Conservation (phyloP, 2,113 vertebrate genomes). For the Edolisoma coerulescens region DNA sequence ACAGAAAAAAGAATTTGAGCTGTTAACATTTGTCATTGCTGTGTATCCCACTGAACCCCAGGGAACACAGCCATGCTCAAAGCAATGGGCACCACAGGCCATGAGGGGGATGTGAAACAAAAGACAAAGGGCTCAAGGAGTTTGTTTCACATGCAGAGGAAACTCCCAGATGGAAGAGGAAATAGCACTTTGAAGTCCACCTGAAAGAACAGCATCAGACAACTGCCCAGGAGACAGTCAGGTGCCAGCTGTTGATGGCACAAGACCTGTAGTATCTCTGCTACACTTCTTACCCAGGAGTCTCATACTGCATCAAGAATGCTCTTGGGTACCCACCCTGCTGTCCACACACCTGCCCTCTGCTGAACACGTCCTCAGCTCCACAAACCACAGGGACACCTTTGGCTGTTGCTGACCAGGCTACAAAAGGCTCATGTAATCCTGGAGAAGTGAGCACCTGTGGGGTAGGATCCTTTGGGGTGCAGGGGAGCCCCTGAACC, state of each 20-base stretch:
- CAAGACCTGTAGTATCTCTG: background rate
- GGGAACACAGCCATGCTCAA: background rate
- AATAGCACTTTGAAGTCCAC: background rate
- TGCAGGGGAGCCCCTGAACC: background rate
- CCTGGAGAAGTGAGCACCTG: background rate
- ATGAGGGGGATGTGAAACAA: background rate
- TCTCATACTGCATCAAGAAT: background rate
- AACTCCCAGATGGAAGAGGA: background rate
- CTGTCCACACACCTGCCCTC: accelerated
- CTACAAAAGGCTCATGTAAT: background rate
- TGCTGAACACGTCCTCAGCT: accelerated
- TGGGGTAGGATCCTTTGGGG: background rate
- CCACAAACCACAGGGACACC: background rate
- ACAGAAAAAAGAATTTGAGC: accelerated
- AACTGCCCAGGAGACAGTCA: background rate
- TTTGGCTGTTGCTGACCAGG: background rate
- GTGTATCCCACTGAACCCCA: background rate
- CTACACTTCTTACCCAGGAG: background rate
- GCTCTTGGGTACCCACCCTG: background rate
- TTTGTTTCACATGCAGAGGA: background rate
- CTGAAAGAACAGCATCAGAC: background rate
- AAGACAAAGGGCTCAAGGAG: background rate
- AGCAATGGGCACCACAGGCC: background rate
- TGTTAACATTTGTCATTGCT: background rate
- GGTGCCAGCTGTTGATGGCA: background rate